phyloP scores from a whole-genome alignment of 2,113 vertebrate genomes.

The Embiotoca jacksoni region DNA sequence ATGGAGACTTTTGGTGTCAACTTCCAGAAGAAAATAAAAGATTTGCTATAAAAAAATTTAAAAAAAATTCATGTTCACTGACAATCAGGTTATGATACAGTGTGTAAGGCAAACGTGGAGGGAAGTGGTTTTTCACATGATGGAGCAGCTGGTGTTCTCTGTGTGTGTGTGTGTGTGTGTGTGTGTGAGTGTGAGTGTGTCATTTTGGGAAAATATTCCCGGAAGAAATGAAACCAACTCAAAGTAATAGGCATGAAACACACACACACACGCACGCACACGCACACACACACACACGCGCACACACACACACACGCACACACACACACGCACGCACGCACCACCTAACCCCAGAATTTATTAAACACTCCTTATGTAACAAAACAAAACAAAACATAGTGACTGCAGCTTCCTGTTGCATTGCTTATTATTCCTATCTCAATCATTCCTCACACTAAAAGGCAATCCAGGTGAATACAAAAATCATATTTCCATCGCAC shows the following conservation, averaged over 20 bases:
- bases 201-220: slow-evolving; percentile 12
- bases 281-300: background rate
- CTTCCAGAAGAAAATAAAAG: background rate
- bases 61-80: background rate
- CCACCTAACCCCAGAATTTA: slow-evolving; percentile 24
- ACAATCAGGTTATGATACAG: background rate
- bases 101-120: slow-evolving; percentile 47
- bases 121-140: slow-evolving; percentile 9
- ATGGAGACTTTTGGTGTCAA: slow-evolving; percentile 22
- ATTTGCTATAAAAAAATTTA: background rate
- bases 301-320: background rate
- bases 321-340: slow-evolving; percentile 8
- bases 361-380: slow-evolving; percentile 12
- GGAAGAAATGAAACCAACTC: slow-evolving; percentile 43
- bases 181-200: background rate
- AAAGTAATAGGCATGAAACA: slow-evolving; percentile 4
- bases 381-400: background rate
- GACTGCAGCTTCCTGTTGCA: slow-evolving; percentile 11
- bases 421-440: slow-evolving; percentile 17
- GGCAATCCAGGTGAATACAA: slow-evolving; percentile 79
- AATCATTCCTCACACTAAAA: slow-evolving; percentile 59
- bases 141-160: slow-evolving; percentile 23
- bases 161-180: background rate
- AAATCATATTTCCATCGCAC: slow-evolving; percentile 31
- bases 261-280: background rate